A percentile compares a stretch with the other conserved stretches of the same genome.
phyloP scores from a whole-genome alignment of 2,113 vertebrate genomes.

The Sapayoa aenigma region DNA sequence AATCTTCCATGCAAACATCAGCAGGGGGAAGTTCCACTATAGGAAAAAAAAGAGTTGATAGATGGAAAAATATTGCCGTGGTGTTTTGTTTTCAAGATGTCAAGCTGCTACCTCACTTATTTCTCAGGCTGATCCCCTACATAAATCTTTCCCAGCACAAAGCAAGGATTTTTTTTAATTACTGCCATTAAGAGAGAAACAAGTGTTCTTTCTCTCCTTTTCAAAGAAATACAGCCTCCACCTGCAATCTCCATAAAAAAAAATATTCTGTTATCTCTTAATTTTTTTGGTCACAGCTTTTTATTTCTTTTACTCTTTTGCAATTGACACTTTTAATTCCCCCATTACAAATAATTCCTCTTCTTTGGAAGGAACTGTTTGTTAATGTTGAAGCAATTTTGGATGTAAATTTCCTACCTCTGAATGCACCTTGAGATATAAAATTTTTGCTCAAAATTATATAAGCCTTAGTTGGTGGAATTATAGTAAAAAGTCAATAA shows the following conservation, averaged over 20 bases:
- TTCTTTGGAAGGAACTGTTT: background rate
- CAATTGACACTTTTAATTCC: background rate
- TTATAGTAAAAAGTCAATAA: background rate
- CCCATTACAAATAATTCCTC: background rate
- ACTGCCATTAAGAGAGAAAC: slow-evolving; percentile 41
- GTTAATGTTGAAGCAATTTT: background rate
- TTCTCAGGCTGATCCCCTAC: slow-evolving; percentile 60
- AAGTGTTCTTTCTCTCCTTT: slow-evolving; percentile 10
- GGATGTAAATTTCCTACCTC: background rate
- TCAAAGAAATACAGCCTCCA: background rate
- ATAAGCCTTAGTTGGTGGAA: background rate
- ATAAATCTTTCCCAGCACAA: slow-evolving; percentile 62
- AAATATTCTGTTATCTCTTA: background rate
- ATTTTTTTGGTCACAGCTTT: background rate
- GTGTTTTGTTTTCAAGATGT: slow-evolving; percentile 66
- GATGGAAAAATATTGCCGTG: slow-evolving; percentile 49
- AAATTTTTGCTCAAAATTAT: background rate
- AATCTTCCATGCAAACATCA: slow-evolving; percentile 99
- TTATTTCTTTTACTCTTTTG: slow-evolving; percentile 1
- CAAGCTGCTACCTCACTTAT: slow-evolving; percentile 65
- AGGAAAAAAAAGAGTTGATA: slow-evolving; percentile 61
- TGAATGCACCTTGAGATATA: background rate
- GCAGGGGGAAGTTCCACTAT: slow-evolving; percentile 99
- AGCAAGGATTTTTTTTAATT: slow-evolving; percentile 41
- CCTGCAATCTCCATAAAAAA: background rate